Evolutionary conservation across 2,888 invertebrate genomes (phyloP), one percentile per base, ranked within the genome.

Genomic region (Hemistola chrysoprasaria): DNA sequence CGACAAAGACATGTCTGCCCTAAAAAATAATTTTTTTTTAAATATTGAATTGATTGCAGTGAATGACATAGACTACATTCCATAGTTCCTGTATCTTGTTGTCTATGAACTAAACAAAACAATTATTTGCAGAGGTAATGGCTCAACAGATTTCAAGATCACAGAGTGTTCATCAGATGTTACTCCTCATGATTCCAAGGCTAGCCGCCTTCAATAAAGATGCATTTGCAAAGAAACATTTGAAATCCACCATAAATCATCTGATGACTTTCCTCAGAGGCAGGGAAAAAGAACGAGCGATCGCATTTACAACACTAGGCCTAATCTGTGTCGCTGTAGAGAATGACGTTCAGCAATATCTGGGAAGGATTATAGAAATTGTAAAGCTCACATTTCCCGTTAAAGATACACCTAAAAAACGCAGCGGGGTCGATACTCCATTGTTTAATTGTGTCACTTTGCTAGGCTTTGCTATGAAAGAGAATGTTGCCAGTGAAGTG

Each of bases 391-490:
- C 94, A 1, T 79, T 97, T 31, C 97, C 97, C 0, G 88, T 93
- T 0, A 92, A 93, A 70, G 95, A 96, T 51, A 92, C 92, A 0
- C 91, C 95, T 0, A 96, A 95, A 68, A 95, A 95, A 69, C 92
- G 93, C 40, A 83, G 90, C 10, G 85, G 91, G 0, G 90, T 94
- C 16, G 98, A 98, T 65, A 95, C 97, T 0, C 93, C 96, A 0
- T 93, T 98, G 24, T 98, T 98, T 72, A 95, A 96, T 38, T 99
- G 98, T 78, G 94, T 99, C n/a, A 97, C 97, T 7, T 90, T 98
- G 51, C 80, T 99, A 26, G 96, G 96, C 0, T 94, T 96, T 69
- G 97, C 98, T 0, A 94, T 97, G 39, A 95, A 95, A 53, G 92
- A 93, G 36, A 91, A 92, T 50, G 94, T 97, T 21, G 92, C 93